Percentiles rank a stretch among this genome's conserved stretches.
These are phyloP conservation scores for Rhynchomys soricoides DNA, from an alignment of 2,113 vertebrate species.

Conservation along the genomic window DNA sequence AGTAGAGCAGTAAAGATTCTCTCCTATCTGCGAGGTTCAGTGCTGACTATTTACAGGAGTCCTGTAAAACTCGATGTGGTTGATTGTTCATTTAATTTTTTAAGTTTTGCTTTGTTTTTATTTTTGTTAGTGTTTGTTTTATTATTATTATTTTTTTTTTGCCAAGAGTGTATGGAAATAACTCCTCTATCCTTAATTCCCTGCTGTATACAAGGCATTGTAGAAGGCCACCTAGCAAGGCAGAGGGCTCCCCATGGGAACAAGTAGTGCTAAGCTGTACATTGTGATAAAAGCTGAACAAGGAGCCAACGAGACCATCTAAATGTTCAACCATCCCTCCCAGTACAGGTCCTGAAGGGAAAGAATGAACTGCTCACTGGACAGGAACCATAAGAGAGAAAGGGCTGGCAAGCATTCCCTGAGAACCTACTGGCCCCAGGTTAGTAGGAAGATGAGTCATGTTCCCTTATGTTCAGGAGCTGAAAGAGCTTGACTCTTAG, in stretches of 20 bases:
- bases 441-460: slow-evolving; percentile 20
- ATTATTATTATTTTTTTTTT: not conserved
- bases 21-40: not conserved
- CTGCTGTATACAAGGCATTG: not conserved
- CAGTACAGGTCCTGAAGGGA: not conserved
- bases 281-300: not conserved
- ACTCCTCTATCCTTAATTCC: not conserved
- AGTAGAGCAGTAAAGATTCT: not conserved
- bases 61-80: not conserved
- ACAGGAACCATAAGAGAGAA: not conserved
- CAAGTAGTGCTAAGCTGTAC: not conserved
- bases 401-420: not conserved
- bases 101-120: not conserved
- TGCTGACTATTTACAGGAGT: not conserved
- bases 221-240: not conserved
- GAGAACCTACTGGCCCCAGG: not conserved
- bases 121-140: not conserved
- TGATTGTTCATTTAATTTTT: not conserved
- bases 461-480: not conserved
- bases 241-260: not conserved
- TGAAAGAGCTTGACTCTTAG: not conserved
- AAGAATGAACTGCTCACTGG: not conserved
- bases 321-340: not conserved
- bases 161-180: not conserved
- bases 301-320: not conserved